A percentile compares a stretch with the other conserved stretches of the same genome.
phyloP scores from a whole-genome alignment of 2,113 vertebrate species.

The Epinephelus moara region DNA sequence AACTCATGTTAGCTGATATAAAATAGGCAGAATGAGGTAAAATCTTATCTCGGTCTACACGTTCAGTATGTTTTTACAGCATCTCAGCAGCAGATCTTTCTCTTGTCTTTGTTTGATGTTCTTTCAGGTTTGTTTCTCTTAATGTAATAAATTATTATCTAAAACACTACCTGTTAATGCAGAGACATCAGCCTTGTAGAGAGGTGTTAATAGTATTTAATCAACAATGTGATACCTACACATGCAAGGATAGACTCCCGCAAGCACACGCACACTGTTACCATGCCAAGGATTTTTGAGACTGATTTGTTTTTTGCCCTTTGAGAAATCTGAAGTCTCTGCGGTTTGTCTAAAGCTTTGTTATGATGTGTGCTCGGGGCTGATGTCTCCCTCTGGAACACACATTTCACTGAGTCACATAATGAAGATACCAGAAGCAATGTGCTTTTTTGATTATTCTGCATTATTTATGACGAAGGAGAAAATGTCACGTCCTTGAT shows the following conservation, averaged over 20 bases:
- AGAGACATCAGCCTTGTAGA: slow-evolving; percentile 31
- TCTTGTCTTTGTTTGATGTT: slow-evolving; percentile 38
- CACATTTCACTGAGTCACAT: slow-evolving; percentile 39
- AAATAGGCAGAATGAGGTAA: neutral
- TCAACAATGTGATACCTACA: slow-evolving; percentile 4
- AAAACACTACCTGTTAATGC: slow-evolving; percentile 28
- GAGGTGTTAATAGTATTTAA: slow-evolving; percentile 50
- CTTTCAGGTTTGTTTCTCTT: slow-evolving; percentile 15
- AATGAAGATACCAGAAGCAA: slow-evolving; percentile 43
- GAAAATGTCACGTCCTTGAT: slow-evolving; percentile 37
- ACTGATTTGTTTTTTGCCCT: slow-evolving; percentile 16
- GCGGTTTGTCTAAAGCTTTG: slow-evolving; percentile 32
- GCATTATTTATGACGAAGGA: slow-evolving; percentile 47
- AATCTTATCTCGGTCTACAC: neutral
- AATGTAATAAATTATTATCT: slow-evolving; percentile 5
- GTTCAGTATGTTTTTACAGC: slow-evolving; percentile 4
- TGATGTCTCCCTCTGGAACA: slow-evolving; percentile 30
- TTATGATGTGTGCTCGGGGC: slow-evolving; percentile 10
- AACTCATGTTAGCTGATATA: slow-evolving; percentile 5
- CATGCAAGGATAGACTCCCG: too few species aligned
- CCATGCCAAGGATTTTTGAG: slow-evolving; percentile 26
- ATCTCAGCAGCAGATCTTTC: slow-evolving; percentile 49
- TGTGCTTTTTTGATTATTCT: slow-evolving; percentile 22
- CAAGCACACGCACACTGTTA: neutral
- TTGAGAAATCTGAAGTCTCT: slow-evolving; percentile 30